Evolutionary conservation across 2,113 vertebrate species (phyloP), one percentile per base, ranked within the genome.

Genomic region (Calidris pygmaea): DNA sequence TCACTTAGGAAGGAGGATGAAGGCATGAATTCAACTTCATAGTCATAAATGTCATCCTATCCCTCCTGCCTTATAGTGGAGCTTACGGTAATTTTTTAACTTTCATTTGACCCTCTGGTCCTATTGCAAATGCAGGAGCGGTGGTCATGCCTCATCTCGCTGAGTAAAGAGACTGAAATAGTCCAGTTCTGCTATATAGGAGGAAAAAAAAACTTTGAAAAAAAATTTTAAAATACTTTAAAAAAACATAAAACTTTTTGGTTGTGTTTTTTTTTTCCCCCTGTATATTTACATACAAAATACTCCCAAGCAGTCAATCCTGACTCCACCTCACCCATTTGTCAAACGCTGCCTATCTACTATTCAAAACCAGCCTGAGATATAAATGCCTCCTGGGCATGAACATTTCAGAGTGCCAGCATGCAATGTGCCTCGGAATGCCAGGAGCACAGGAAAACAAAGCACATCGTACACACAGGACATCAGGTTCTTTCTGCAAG

Each of bases 341-440:
- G 8, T 52, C 24, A 47, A 68, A 26, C 3, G 3, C 37, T 56
- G 19, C 14, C 23, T 80, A 24, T 24, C 26, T 59, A 27, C 20
- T n/a, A 21, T 37, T 30, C 48, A 83, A 63, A 90, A 70, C 1
- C n/a, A 59, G 17, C 10, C 17, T 0, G 8, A 58, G 13, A 23
- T n/a, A 83, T 6, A 68, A 58, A 68, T 52, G 58, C 17, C 14
- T 78, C 32, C 32, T 1, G 0, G 6, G 3, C 0, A 0, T 17
- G 34, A 52, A 43, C 18, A 39, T 55, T 68, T 39, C 45, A 23
- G 45, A 60, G 50, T 8, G 26, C n/a, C 83, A 93, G 45, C 52
- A 53, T 3, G 21, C 4, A 6, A 41, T 3, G 13, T 62, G 50
- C 18, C 50, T 67, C 3, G 0, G 58, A 78, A 60, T 30, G 41